Evolutionary conservation across 1,140 invertebrate genomes (phyloP), one percentile per base, ranked within the genome.

Genomic region (Contarinia nasturtii): DNA sequence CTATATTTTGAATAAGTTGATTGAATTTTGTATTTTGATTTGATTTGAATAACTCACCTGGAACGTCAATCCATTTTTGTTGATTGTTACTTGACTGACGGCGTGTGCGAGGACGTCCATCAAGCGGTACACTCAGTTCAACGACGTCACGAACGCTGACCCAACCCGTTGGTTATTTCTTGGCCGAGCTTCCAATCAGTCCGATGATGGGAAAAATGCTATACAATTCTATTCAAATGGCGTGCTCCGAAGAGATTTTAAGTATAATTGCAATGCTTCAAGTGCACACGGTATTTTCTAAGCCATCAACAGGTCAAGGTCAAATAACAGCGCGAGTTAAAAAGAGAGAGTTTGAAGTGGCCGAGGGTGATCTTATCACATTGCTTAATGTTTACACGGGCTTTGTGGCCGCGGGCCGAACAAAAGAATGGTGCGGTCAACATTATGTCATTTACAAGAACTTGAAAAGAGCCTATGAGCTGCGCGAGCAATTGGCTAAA

Each of bases 321-420:
- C 64, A 72, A 33, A 67, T 80, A 38, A 76, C 74, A 54, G 75
- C 78, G 20, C 73, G 80, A 51, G 65, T 85, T 10, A 75, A 75
- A 5, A 82, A 80, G 59, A 66, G 86, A 17, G 74, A 81, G 49
- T 93, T 93, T 59, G 79, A 94, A 68, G 92, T 93, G 5, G 79
- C 77, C 21, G 92, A 98, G 69, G 95, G 95, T 0, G 95, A 98
- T 69, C 73, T 96, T 20, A 68, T 98, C 2, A 95, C 93, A 4
- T 70, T 90, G 47, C 65, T 98, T 0, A 98, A 98, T 65, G 79
- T 96, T 1, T 92, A 81, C 56, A 77, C 76, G 14, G 74, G 76
- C 2, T 94, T 86, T 57, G 55, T 76, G 42, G 73, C 80, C 54
- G 72, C 69, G 58, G 74, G 76, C 42, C 73, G 74, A 49, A 77